These are phyloP conservation scores for Orthonyx spaldingii DNA, from an alignment of 2,113 vertebrate species.

Conservation along the genomic window DNA sequence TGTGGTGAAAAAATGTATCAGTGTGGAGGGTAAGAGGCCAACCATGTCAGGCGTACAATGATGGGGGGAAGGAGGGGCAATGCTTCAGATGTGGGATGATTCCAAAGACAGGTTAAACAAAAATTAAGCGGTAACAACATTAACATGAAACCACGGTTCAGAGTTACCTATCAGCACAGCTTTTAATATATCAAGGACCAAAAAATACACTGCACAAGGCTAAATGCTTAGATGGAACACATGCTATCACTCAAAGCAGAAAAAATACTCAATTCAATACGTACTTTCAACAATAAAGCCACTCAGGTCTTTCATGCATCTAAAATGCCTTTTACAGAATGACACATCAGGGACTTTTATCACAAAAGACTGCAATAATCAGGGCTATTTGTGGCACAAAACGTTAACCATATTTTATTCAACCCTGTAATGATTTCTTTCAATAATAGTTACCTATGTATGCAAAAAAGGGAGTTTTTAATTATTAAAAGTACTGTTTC, in stretches of 20 bases:
- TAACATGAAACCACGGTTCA: neutral
- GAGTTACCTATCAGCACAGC: neutral
- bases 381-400: neutral
- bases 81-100: neutral
- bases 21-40: neutral
- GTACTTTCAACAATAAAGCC: neutral
- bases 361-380: neutral
- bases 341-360: neutral
- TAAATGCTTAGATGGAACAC: neutral
- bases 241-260: neutral
- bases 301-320: neutral
- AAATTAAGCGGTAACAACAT: neutral
- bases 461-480: neutral
- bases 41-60: neutral
- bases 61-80: neutral
- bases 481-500: neutral
- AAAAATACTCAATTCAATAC: neutral
- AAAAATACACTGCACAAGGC: neutral
- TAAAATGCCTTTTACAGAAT: neutral
- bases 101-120: neutral
- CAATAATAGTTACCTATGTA: neutral
- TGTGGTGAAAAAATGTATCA: neutral
- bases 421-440: neutral
- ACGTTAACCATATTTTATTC: neutral
- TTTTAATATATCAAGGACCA: neutral